These are phyloP conservation scores for Homarus americanus DNA, from an alignment of 1,140 invertebrate species.

Conservation along the genomic window DNA sequence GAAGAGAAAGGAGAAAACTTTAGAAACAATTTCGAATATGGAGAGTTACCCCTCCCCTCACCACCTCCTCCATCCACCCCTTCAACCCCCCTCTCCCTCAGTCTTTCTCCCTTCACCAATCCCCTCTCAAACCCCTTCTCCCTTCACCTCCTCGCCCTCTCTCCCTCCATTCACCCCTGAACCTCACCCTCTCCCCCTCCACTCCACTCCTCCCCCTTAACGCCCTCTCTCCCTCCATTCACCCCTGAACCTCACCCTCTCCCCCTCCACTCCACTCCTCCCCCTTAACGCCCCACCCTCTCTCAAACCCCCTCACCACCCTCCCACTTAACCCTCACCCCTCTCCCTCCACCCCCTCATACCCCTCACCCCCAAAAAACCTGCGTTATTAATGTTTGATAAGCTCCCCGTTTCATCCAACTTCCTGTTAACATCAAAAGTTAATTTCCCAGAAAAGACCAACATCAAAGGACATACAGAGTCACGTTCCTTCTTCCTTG, in stretches of 20 bases:
- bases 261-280: not conserved
- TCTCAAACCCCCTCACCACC: not conserved
- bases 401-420: constrained; percentile 7
- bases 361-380: constrained; percentile 1
- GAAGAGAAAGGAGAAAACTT: no score
- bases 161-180: no score
- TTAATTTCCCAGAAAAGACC: constrained; percentile 37
- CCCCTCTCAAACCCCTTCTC: no score
- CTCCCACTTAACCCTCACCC: not conserved
- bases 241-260: not conserved
- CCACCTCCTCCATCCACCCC: no score
- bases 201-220: no score
- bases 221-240: not conserved
- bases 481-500: no score
- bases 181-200: no score
- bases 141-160: no score
- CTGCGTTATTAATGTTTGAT: constrained; percentile 31
- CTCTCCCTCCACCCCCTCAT: not conserved
- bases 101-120: no score
- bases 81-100: no score
- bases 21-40: no score
- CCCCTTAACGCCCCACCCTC: not conserved
- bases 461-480: constrained; percentile 45
- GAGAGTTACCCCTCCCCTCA: no score
- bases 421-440: constrained; percentile 43